These are phyloP conservation scores for Megaustenia siamemsis DNA, from an alignment of 2,888 invertebrate genomes.

Conservation along the genomic window DNA sequence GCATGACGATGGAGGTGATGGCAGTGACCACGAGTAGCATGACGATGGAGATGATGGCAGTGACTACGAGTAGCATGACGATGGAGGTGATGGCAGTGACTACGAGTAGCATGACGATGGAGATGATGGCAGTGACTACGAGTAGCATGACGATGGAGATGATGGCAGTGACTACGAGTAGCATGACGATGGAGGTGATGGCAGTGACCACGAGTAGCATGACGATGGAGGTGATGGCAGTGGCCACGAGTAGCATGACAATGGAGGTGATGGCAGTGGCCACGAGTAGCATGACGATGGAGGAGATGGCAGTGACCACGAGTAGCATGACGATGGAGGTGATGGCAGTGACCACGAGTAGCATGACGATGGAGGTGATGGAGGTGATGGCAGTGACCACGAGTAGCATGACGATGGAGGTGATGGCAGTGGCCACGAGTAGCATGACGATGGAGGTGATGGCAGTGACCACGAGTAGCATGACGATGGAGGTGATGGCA, in stretches of 20 bases:
- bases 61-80: background rate
- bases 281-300: slow-evolving; percentile 30
- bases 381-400: no score
- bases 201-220: no score
- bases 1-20: no score
- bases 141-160: no score
- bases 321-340: no score
- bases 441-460: slow-evolving; percentile 35
- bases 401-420: slow-evolving; percentile 32
- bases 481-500: no score
- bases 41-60: no score
- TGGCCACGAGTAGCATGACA: no score
- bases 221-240: background rate
- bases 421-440: slow-evolving; percentile 41
- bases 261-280: slow-evolving; percentile 44
- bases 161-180: background rate
- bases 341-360: no score
- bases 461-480: slow-evolving; percentile 25
- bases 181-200: slow-evolving; percentile 7
- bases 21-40: no score
- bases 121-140: no score
- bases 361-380: no score
- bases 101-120: background rate
- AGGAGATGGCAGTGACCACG: slow-evolving; percentile 38
- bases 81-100: background rate